Evolutionary conservation across 2,888 invertebrate species (phyloP).

Genomic region (Gastrophysa polygoni): DNA sequence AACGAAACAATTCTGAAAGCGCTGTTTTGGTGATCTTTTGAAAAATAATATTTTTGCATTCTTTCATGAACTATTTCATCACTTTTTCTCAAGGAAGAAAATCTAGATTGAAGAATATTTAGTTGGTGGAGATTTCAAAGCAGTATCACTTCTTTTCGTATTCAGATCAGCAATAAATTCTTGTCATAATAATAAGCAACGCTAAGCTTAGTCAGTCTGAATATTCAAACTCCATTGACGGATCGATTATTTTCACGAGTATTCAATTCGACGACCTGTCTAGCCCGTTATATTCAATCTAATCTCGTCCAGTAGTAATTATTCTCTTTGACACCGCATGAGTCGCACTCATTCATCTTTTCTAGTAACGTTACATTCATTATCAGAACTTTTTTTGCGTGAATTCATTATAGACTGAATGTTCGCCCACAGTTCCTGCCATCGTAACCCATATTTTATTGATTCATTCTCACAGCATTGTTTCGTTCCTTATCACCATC

Average conservation of each 20-base stretch:
- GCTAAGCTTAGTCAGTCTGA: no score
- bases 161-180: no score
- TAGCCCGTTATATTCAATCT: background rate
- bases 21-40: no score
- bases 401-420: background rate
- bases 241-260: background rate
- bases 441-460: conserved; percentile 1
- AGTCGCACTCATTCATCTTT: background rate
- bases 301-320: background rate
- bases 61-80: no score
- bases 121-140: no score
- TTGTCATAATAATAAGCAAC: no score
- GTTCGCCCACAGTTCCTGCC: background rate
- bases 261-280: background rate
- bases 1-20: no score
- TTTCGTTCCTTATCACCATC: background rate
- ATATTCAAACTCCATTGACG: background rate
- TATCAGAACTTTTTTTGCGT: background rate
- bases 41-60: no score
- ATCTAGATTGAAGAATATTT: no score
- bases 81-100: no score
- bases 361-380: background rate
- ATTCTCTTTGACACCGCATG: background rate
- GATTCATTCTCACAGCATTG: background rate
- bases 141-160: no score